phyloP scores from a whole-genome alignment of 2,888 invertebrate genomes.

The Atrina japonica region DNA sequence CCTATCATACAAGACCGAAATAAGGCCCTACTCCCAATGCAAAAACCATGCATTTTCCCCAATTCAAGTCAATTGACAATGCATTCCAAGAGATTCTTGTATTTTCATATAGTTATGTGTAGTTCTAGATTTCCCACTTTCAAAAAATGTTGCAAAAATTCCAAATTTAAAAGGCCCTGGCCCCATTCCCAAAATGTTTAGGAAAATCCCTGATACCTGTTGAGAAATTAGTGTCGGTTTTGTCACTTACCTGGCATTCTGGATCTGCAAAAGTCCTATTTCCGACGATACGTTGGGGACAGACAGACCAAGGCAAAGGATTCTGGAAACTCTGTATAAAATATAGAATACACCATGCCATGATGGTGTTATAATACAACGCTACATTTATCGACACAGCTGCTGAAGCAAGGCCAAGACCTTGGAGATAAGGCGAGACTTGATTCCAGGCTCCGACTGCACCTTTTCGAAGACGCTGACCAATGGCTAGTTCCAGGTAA shows the following conservation, averaged over 20 bases:
- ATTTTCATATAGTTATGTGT: too few species aligned
- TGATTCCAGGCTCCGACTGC: conserved; percentile 97
- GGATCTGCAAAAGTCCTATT: conserved; percentile 35
- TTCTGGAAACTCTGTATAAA: conserved; percentile 94
- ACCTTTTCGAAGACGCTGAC: conserved; percentile 94
- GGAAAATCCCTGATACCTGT: too few species aligned
- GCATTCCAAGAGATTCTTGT: too few species aligned
- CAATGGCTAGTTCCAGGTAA: conserved; percentile 96
- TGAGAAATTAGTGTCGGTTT: too few species aligned
- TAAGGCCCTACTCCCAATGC: too few species aligned
- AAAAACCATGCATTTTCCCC: too few species aligned
- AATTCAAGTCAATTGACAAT: too few species aligned
- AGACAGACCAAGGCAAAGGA: conserved; percentile 91
- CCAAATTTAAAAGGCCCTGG: too few species aligned
- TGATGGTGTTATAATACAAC: conserved; percentile 97
- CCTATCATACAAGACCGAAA: too few species aligned
- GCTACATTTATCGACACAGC: conserved; percentile 95
- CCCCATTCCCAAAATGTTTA: too few species aligned
- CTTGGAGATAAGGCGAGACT: conserved; percentile 95
- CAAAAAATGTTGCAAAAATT: too few species aligned
- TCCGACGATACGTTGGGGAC: conserved; percentile 83
- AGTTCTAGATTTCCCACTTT: too few species aligned
- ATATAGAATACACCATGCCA: conserved; percentile 97
- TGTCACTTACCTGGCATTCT: conserved; percentile 47
- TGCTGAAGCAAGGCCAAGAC: conserved; percentile 95